Base-by-base conservation (phyloP, 1,140 invertebrate species). In the Vollenhovia emeryi region DNA sequence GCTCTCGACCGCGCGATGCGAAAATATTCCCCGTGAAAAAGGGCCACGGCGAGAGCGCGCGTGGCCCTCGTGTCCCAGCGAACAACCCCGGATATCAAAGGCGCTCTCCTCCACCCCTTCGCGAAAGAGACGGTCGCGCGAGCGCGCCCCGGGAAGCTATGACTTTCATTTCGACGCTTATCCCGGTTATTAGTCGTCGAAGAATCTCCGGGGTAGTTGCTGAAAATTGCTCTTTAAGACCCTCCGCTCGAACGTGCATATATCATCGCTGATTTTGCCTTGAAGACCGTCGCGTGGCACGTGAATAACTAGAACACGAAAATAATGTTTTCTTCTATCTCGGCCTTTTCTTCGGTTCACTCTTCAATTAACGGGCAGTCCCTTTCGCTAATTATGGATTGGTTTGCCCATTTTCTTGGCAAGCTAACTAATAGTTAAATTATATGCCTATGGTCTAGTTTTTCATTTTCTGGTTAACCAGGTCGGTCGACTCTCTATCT, bases 11-110 rank as follows among this genome's bases (percentile, higher is more conserved):
- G 69, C 33, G 76, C 57, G 87, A 88, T 69, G 69, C 71, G 69
- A 89, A 88, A 89, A 88, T 88, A 79, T 48, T 50, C 33, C 59
- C 30, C 33, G 9, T 78, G 84, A 86, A 82, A 89, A 89, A 64
- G 74, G 62, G 52, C 55, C 71, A n/a, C n/a, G 52, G 15, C 11
- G 71, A 75, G 71, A 75, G 48, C 60, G 69, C 59, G 75, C 79
- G 79, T 74, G 62, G 30, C 57, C 33, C 40, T n/a, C 33, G 82
- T 13, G 40, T 64, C 21, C 1, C 69, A 88, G 69, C 79, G 43
- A n/a, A 78, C 48, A 73, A 52, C 27, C 79, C 43, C 52, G 75
- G 57, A 86, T 89, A 76, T 88, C 84, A 88, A 88, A 86, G 75
- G 9, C 71, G 30, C 36, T 64, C 66, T 30, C 52, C 52, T 60